These are phyloP conservation scores for Ceratina japonica DNA, from an alignment of 1,140 invertebrate genomes.

Conservation along the genomic window DNA sequence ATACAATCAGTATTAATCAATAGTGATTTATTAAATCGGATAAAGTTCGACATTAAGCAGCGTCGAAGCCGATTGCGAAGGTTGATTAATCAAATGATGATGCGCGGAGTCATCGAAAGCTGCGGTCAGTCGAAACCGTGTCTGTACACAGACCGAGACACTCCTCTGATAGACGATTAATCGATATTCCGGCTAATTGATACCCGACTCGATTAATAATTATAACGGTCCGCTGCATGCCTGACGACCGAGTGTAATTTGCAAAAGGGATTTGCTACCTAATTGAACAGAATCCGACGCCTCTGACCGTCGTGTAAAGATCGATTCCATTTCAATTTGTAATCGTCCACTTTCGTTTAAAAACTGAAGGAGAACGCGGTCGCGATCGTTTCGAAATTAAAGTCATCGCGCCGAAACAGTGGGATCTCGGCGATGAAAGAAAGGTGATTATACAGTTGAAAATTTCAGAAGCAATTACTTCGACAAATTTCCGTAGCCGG, in stretches of 20 bases:
- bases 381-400: no score
- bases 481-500: not conserved
- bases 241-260: slow-evolving; percentile 42
- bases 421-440: no score
- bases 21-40: not conserved
- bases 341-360: no score
- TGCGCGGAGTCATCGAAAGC: slow-evolving; percentile 62
- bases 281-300: slow-evolving; percentile 31
- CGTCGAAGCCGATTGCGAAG: slow-evolving; percentile 2
- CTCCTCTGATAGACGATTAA: slow-evolving; percentile 69
- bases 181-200: slow-evolving; percentile 72
- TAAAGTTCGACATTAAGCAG: not conserved
- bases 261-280: slow-evolving; percentile 17
- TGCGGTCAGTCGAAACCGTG: slow-evolving; percentile 60
- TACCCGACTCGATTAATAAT: slow-evolving; percentile 74
- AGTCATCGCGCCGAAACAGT: no score
- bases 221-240: slow-evolving; percentile 61
- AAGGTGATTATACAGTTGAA: not conserved
- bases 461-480: slow-evolving; percentile 25
- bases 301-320: not conserved
- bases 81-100: slow-evolving; percentile 64
- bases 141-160: slow-evolving; percentile 44
- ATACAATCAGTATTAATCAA: not conserved
- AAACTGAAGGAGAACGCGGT: no score
- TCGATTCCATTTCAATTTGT: no score